phyloP scores from a whole-genome alignment of 2,797 vertebrate species.

The Mormyrops boulengeri region DNA sequence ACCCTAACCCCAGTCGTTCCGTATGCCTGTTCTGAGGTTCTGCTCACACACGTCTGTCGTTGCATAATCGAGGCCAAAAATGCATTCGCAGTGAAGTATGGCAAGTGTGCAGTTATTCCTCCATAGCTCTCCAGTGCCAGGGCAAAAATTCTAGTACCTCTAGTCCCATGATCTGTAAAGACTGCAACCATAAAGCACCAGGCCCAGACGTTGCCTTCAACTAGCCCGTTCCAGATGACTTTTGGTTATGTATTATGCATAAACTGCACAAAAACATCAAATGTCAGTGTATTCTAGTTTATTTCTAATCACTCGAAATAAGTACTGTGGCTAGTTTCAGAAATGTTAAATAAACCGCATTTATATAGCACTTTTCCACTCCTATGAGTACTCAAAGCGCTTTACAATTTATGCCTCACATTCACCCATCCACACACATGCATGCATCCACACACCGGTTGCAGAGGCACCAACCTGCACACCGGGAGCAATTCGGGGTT shows the following conservation, averaged over 20 bases:
- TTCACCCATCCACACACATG: too few species aligned
- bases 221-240: not conserved
- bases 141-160: not conserved
- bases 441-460: too few species aligned
- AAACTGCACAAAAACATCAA: not conserved
- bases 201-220: not conserved
- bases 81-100: not conserved
- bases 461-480: too few species aligned
- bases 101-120: slow-evolving; percentile 3
- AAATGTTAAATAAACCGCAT: too few species aligned
- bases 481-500: too few species aligned
- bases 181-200: not conserved
- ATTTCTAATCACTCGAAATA: not conserved
- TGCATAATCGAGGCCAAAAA: not conserved
- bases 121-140: not conserved
- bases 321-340: not conserved
- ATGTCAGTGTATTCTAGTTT: not conserved
- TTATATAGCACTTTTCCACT: too few species aligned
- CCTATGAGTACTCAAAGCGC: too few species aligned
- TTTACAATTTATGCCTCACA: too few species aligned
- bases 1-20: not conserved
- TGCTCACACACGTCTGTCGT: not conserved
- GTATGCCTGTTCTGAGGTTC: not conserved
- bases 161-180: not conserved
- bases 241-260: not conserved